phyloP scores from a whole-genome alignment of 2,113 vertebrate species.

The Noctilio leporinus region DNA sequence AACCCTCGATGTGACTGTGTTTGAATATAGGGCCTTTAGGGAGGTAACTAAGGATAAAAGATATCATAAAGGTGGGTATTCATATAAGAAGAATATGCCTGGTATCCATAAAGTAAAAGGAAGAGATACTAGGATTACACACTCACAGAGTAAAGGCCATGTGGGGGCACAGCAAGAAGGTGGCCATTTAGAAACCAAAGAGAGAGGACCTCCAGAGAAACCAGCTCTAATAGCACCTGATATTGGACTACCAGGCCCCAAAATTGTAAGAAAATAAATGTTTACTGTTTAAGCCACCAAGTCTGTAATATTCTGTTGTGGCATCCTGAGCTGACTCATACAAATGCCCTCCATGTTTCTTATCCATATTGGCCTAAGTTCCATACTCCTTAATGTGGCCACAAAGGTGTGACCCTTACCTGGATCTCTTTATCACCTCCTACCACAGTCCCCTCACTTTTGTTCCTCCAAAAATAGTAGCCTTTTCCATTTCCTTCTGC shows the following conservation, averaged over 20 bases:
- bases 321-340: background rate
- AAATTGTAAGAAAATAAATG: background rate
- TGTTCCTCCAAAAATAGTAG: background rate
- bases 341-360: background rate
- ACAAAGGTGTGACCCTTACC: background rate
- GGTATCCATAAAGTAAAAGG: background rate
- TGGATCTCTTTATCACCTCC: background rate
- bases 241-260: background rate
- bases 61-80: background rate
- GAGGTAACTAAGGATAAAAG: background rate
- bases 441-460: background rate
- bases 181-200: background rate
- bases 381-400: background rate
- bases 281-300: background rate
- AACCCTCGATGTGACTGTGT: background rate
- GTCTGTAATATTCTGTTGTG: background rate
- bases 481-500: background rate
- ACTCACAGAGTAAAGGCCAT: background rate
- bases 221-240: background rate
- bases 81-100: background rate
- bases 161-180: background rate
- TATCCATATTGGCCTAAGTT: background rate
- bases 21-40: background rate
- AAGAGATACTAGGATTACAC: background rate
- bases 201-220: background rate